Base-by-base conservation (phyloP, 1,140 invertebrate species). In the Limonius californicus region DNA sequence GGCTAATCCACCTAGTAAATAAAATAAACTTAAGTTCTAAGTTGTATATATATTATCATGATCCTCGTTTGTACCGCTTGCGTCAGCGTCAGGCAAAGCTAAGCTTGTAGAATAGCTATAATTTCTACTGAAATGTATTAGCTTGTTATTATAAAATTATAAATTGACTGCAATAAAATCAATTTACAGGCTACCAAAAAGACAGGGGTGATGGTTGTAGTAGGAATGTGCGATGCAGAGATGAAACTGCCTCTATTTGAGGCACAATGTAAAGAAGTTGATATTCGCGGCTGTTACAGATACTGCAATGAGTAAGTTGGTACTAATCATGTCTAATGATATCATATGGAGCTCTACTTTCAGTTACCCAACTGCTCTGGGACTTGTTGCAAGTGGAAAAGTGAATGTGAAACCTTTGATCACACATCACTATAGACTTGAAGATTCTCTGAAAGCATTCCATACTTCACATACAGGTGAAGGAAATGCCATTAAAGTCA, bases 221-320 rank as follows among this genome's bases (percentile, higher is more conserved):
- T 98, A 27, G 95, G 95, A 19, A 83, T 91, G 79, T 91, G 92
- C 54, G 79, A 84, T 53, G 68, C 85, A 1, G 88, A 92, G 75
- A 79, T 93, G 1, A 87, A 85, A 68, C 59, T 97, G 21, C 94
- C 94, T 7, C 76, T 97, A 50, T 84, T 91, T 0, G 85, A 87
- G 72, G 89, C 92, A 1, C 75, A 89, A 11, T 77, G 84, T 0
- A 78, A 89, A 61, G 94, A 97, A 82, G 86, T 98, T 3, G 92
- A 95, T 75, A 92, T 98, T 57, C 80, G 85, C 68, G 94, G 94
- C 42, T 85, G 92, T 21, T 96, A 96, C 76, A 83, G 93, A 77
- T 96, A 96, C 74, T 88, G 83, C 32, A 95, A 97, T 78, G 90
- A 92, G 42, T 43, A 43, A 27, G 23, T 27, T 27, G n/a, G n/a